Evolutionary conservation across 2,113 vertebrate genomes (phyloP).

Genomic region (Fukomys damarensis): DNA sequence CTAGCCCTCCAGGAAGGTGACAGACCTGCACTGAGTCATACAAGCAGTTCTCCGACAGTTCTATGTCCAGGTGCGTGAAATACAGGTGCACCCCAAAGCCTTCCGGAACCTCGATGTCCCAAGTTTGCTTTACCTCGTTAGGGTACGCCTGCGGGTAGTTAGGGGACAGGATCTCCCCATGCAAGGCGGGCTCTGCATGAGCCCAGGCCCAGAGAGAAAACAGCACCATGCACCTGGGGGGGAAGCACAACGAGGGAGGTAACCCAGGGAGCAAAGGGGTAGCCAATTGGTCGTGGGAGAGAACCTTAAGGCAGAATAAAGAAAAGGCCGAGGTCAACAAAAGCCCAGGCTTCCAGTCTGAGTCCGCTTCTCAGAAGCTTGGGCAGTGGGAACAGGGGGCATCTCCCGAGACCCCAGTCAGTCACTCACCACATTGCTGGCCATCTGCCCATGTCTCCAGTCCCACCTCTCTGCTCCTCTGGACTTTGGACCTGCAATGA

Average conservation of each 20-base stretch:
- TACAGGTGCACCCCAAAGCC: conserved; percentile 90
- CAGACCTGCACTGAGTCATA: conserved; percentile 93
- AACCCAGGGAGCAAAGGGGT: not conserved
- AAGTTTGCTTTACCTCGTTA: conserved; percentile 87
- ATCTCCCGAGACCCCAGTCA: not conserved
- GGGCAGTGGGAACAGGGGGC: no score
- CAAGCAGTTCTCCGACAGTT: conserved; percentile 90
- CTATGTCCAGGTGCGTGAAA: conserved; percentile 93
- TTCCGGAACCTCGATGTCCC: conserved; percentile 90
- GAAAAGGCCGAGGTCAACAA: not conserved
- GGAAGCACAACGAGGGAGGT: not conserved
- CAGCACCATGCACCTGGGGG: conserved; percentile 81
- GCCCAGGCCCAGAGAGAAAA: conserved; percentile 76
- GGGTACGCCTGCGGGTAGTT: conserved; percentile 92
- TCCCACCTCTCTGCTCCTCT: conserved; percentile 26
- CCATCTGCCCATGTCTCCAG: not conserved
- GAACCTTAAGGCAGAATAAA: not conserved
- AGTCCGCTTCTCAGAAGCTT: not conserved
- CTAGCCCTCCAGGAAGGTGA: accelerated
- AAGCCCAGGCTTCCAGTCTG: not conserved
- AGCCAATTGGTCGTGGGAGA: accelerated
- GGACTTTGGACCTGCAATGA: conserved; percentile 77
- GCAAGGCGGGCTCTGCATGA: conserved; percentile 79
- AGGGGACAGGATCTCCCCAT: conserved; percentile 94
- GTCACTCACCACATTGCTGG: conserved; percentile 70